Evolutionary conservation across 2,113 vertebrate genomes (phyloP), one percentile per base, ranked within the genome.

Genomic region (Struthio camelus): DNA sequence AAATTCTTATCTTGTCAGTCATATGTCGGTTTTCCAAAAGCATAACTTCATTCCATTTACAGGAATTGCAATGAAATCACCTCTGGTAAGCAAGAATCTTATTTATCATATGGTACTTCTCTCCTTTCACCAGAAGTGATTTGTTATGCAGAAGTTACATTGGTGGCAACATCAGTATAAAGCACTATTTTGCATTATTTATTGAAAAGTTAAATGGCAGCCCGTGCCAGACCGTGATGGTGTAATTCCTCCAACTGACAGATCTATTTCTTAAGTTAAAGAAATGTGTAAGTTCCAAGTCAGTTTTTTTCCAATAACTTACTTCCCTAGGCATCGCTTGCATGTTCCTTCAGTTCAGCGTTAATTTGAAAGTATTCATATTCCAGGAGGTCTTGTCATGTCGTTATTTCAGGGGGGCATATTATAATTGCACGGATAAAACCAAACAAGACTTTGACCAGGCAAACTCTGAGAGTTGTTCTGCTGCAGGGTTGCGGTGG

Each of bases 151-250:
- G 51, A 64, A 92, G 73, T 86, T 82, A 69, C n/a, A 64, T 56
- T 6, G 4, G 38, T 78, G 86, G 32, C 69, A 93, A 66, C 42
- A 66, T 36, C 27, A 81, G n/a, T 80, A 42, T 71, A 87, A 65
- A 90, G 42, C 50, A 80, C 44, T 66, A 42, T 83, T 88, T 80
- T 93, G 77, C 89, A 75, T 90, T 86, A 89, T 91, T 87, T 96
- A 96, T 90, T 83, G 69, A 80, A 69, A 77, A 81, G 56, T 71
- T 76, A 50, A 65, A 89, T 89, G 89, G 86, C 77, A 78, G 36
- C 58, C n/a, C n/a, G n/a, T 46, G 80, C 77, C 86, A 91, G 61
- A 27, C 23, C 62, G 54, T 64, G 44, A 58, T 69, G 70, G 32
- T 90, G 38, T 73, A 83, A 66, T 50, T 93, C 40, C 78, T 91